Percentiles rank a stretch among this genome's conserved stretches.
Conservation (phyloP, 2,888 invertebrate species). For the Fabriciana adippe region DNA sequence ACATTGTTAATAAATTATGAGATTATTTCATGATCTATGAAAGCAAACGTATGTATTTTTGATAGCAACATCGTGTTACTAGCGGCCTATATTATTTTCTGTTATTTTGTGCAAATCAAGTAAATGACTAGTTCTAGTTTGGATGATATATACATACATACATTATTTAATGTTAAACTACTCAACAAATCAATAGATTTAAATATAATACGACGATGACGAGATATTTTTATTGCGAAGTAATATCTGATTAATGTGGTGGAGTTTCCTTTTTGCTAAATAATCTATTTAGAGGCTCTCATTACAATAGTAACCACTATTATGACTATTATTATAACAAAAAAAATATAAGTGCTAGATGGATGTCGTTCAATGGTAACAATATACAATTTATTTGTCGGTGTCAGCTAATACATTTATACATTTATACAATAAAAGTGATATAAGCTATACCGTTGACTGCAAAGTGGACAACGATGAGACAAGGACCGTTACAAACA, state of each 20-base stretch:
- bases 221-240: background rate
- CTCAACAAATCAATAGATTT: no score
- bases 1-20: no score
- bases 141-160: no score
- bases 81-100: no score
- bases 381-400: conserved; percentile 49
- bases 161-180: no score
- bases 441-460: conserved; percentile 65
- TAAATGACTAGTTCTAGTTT: no score
- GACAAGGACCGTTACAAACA: conserved; percentile 65
- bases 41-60: no score
- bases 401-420: conserved; percentile 50
- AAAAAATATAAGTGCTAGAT: conserved; percentile 42
- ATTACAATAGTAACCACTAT: conserved; percentile 43
- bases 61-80: no score
- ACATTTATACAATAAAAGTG: conserved; percentile 64
- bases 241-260: background rate
- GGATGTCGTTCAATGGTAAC: conserved; percentile 55
- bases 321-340: conserved; percentile 48
- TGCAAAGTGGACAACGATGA: conserved; percentile 56
- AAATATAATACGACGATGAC: no score
- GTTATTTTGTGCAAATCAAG: no score
- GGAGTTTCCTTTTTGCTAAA: conserved; percentile 20
- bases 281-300: conserved; percentile 43
- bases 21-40: no score